phyloP scores from a whole-genome alignment of 2,113 vertebrate genomes.

The Myanophis thanlyinensis region DNA sequence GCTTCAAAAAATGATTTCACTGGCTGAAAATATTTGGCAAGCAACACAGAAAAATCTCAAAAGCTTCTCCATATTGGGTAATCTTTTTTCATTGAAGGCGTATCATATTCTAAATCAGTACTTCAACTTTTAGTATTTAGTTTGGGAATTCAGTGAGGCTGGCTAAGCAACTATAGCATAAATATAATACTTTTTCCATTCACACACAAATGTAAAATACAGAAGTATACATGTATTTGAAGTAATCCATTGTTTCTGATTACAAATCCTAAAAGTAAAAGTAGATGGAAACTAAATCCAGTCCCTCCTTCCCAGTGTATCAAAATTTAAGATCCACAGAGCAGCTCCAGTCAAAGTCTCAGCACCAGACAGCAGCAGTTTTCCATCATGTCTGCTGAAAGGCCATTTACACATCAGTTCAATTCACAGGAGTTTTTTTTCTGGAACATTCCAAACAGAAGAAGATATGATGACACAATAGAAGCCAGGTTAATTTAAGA shows the following conservation, averaged over 20 bases:
- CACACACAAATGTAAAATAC: neutral
- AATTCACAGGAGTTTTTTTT: neutral
- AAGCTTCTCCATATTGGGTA: neutral
- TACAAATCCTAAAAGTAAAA: neutral
- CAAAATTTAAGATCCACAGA: neutral
- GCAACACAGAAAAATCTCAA: neutral
- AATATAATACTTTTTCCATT: neutral
- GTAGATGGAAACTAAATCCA: neutral
- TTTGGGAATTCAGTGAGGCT: neutral
- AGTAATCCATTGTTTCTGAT: neutral
- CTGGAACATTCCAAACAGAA: neutral
- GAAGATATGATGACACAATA: neutral
- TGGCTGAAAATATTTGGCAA: neutral
- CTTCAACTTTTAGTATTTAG: neutral
- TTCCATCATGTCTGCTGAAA: neutral
- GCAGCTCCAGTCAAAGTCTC: neutral
- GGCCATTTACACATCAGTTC: neutral
- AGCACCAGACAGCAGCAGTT: neutral
- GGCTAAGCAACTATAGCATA: neutral
- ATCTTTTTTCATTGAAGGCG: neutral
- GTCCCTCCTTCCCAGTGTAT: neutral
- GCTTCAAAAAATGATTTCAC: neutral
- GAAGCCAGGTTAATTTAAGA: conserved; percentile 17
- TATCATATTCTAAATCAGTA: neutral
- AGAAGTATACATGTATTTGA: neutral